Base-by-base conservation (phyloP, 2,797 vertebrate species). In the Perodicticus potto region DNA sequence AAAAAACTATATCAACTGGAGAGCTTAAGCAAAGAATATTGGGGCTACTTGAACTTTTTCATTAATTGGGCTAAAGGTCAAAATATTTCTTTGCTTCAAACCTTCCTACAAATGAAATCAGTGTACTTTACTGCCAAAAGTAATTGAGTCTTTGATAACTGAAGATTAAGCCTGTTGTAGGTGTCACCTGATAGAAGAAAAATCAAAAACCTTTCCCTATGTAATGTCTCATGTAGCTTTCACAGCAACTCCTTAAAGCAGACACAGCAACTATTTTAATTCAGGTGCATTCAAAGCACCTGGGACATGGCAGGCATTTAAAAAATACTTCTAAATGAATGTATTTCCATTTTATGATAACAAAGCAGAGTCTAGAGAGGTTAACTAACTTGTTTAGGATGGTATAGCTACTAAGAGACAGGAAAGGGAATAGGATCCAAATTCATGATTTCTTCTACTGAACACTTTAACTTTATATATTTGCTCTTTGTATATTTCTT, bases 61-160 rank as follows among this genome's bases (percentile, higher is more conserved):
- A 14, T 74, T 72, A 86, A 76, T 13, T 70, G 59, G 65, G 40
- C 20, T 37, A 76, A 77, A 86, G 57, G 67, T 1, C 53, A n/a
- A 88, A 83, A 29, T 85, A 90, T 84, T 78, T 77, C 49, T 89
- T 93, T 89, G 59, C 45, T 96, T 78, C 83, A 93, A 73, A 74
- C 37, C 85, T 90, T 57, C 61, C 25, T 91, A 61, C 69, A 96
- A 78, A 86, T 69, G 59, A 93, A 93, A 93, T 55, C 70, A 55
- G 17, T 65, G 13, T 94, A 73, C 45, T 55, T 95, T 83, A 73
- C 57, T 53, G 76, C n/a, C 76, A 76, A 70, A 89, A 91, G 49
- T 57, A 65, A 69, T 16, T 5, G 12, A 63, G 55, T 80, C 57
- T 84, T 82, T 45, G 72, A 86, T 49, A 57, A 73, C 57, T 86